A percentile compares a stretch with the other conserved stretches of the same genome.
Evolutionary conservation across 2,797 vertebrate genomes (phyloP).

Genomic region (Pseudochaenichthys georgianus): DNA sequence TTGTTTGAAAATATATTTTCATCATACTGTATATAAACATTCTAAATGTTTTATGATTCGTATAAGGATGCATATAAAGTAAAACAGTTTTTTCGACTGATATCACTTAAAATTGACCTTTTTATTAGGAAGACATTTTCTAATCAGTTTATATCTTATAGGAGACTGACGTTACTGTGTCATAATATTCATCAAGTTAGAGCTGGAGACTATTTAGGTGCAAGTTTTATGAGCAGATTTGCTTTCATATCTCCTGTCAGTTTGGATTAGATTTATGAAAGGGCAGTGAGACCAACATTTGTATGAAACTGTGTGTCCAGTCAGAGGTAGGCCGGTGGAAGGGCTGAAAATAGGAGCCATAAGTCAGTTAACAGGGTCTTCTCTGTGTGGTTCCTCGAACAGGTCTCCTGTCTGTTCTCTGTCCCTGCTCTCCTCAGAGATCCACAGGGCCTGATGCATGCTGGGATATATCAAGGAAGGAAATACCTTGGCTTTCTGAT

Average conservation of each 20-base stretch:
- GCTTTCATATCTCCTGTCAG: slow-evolving; percentile 44
- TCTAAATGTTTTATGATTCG: too few species aligned
- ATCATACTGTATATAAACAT: not conserved
- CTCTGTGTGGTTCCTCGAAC: slow-evolving; percentile 80
- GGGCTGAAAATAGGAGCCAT: slow-evolving; percentile 67
- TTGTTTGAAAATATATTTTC: not conserved
- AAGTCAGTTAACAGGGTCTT: slow-evolving; percentile 74
- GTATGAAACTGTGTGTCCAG: slow-evolving; percentile 64
- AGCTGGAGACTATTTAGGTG: slow-evolving; percentile 3
- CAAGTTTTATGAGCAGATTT: slow-evolving; percentile 38
- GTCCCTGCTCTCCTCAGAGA: slow-evolving; percentile 66
- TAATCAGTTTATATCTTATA: not conserved
- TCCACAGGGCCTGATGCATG: slow-evolving; percentile 65
- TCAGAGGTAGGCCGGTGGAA: slow-evolving; percentile 53
- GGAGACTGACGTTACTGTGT: slow-evolving; percentile 7
- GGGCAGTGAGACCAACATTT: slow-evolving; percentile 31
- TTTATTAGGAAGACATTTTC: not conserved
- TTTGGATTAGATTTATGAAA: slow-evolving; percentile 47
- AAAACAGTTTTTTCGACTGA: too few species aligned
- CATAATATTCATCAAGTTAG: slow-evolving; percentile 8
- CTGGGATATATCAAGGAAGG: slow-evolving; percentile 70
- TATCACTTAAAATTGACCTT: not conserved
- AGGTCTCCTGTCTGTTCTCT: slow-evolving; percentile 80
- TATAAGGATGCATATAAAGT: too few species aligned
- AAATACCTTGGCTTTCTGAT: slow-evolving; percentile 66